phyloP scores from a whole-genome alignment of 2,113 vertebrate genomes.

The Solea senegalensis region DNA sequence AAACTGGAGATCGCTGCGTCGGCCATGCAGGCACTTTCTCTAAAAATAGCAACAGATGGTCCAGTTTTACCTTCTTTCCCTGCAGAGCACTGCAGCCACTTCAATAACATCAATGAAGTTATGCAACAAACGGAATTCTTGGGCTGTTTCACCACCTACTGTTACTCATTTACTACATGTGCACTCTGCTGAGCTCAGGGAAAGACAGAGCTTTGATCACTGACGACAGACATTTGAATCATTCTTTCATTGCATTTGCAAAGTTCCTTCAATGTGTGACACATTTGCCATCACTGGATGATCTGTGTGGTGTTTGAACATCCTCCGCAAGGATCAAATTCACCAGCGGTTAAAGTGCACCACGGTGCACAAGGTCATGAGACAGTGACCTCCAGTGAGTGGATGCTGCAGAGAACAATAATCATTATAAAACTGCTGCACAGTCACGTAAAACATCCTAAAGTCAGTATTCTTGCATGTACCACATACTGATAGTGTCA shows the following conservation, averaged over 20 bases:
- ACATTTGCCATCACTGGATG: background rate
- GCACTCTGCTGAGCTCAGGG: constrained; percentile 12
- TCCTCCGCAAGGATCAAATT: too few species aligned
- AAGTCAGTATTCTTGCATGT: too few species aligned
- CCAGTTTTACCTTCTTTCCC: constrained; percentile 48
- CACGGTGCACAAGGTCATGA: too few species aligned
- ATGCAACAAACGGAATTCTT: constrained; percentile 60
- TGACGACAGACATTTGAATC: background rate
- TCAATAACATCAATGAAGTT: constrained; percentile 57
- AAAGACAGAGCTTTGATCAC: background rate
- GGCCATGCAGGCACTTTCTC: constrained; percentile 23
- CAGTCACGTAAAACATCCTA: too few species aligned
- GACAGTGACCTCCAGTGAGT: too few species aligned
- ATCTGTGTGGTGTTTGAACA: too few species aligned
- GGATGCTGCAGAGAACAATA: too few species aligned
- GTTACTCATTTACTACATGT: constrained; percentile 15
- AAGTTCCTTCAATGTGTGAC: background rate
- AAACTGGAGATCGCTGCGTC: constrained; percentile 23
- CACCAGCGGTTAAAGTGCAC: too few species aligned
- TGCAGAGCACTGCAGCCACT: constrained; percentile 37
- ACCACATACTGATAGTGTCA: too few species aligned
- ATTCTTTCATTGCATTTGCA: background rate
- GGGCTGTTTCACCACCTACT: constrained; percentile 28
- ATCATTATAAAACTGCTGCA: too few species aligned
- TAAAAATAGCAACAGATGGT: constrained; percentile 73